Percentiles rank a stretch among this genome's conserved stretches.
These are phyloP conservation scores for Clarias batrachus DNA, from an alignment of 2,113 vertebrate genomes.

Conservation along the genomic window DNA sequence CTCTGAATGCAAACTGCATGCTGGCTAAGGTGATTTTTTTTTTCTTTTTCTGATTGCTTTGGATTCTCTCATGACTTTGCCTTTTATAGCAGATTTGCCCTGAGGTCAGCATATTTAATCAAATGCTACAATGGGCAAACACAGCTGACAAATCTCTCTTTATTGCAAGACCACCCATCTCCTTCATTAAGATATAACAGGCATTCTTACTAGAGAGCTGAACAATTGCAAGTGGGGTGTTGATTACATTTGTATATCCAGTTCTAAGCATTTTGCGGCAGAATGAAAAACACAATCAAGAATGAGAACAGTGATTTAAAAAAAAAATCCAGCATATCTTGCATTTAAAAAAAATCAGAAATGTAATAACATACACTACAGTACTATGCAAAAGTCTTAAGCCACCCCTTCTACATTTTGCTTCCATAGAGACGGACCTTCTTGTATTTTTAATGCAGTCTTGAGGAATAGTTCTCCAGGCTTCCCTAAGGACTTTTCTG, in stretches of 20 bases:
- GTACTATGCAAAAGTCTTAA: no score
- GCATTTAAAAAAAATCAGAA: not conserved
- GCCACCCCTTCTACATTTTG: no score
- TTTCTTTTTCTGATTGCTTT: not conserved
- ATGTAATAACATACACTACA: no score
- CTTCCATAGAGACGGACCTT: no score
- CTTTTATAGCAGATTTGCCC: constrained; percentile 25
- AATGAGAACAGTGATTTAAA: not conserved
- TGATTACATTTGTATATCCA: not conserved
- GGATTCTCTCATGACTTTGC: constrained; percentile 20
- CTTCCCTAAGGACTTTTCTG: no score
- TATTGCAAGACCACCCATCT: constrained; percentile 19
- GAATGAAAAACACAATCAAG: not conserved
- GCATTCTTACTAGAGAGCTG: not conserved
- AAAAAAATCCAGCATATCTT: not conserved
- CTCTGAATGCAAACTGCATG: constrained; percentile 14
- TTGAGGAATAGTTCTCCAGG: no score
- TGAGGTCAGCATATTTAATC: constrained; percentile 36
- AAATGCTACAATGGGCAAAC: constrained; percentile 18
- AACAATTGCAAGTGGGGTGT: not conserved
- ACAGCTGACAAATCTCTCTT: constrained; percentile 21
- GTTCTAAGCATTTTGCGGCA: not conserved
- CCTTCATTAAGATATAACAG: constrained; percentile 19
- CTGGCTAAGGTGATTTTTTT: not conserved
- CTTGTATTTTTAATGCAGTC: no score